These are phyloP conservation scores for Scaptomyza pallida DNA, from an alignment of 1,140 invertebrate species.

Conservation along the genomic window DNA sequence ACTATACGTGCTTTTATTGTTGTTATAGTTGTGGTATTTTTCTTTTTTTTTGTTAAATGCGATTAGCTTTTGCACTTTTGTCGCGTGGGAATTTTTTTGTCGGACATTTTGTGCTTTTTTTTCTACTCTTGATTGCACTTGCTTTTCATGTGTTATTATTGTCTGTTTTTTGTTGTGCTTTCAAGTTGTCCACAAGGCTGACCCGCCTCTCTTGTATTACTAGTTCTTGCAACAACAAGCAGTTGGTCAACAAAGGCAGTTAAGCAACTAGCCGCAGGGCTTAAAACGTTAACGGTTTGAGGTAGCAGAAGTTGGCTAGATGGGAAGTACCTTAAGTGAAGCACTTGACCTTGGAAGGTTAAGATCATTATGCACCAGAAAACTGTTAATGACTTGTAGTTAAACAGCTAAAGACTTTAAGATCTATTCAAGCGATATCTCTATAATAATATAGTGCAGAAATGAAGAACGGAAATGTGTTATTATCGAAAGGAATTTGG, in stretches of 20 bases:
- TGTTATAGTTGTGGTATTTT: neutral
- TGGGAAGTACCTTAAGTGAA: constrained; percentile 21
- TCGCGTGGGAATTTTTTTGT: constrained; percentile 48
- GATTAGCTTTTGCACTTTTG: constrained; percentile 40
- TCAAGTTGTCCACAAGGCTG: constrained; percentile 47
- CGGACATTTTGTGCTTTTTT: constrained; percentile 22
- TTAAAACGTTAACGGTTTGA: neutral
- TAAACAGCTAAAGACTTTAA: neutral
- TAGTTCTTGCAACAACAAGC: neutral
- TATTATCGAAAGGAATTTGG: neutral
- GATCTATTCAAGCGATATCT: neutral
- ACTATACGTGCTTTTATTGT: constrained; percentile 27
- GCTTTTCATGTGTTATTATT: constrained; percentile 18
- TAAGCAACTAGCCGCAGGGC: constrained; percentile 34
- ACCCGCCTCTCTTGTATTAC: constrained; percentile 4
- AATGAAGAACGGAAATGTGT: neutral
- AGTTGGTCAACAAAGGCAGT: constrained; percentile 31
- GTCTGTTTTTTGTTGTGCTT: constrained; percentile 22
- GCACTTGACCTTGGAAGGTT: constrained; percentile 34
- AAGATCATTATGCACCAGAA: constrained; percentile 4
- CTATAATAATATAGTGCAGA: no score
- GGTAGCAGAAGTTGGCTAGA: constrained; percentile 10
- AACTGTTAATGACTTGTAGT: constrained; percentile 5
- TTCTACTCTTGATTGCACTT: constrained; percentile 34
- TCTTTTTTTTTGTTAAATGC: constrained; percentile 18